Percentiles rank a stretch among this genome's conserved stretches.
Conservation (phyloP, 92 coral and sea anemone genomes). For the Epizoanthus stellaris region DNA sequence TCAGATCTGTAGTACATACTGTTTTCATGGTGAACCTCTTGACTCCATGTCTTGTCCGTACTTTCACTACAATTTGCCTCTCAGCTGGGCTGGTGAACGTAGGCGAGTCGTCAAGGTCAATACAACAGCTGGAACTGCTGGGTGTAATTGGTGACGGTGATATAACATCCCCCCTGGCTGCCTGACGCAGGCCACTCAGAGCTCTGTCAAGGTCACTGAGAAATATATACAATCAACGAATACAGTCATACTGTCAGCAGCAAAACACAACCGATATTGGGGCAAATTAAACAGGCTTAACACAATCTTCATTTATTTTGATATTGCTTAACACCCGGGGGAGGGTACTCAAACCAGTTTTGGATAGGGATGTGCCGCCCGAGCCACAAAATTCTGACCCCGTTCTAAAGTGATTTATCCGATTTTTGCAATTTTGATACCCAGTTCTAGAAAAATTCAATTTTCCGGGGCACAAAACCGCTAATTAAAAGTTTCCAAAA, state of each 20-base stretch:
- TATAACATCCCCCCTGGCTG: slow-evolving; percentile 5
- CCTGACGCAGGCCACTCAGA: slow-evolving; percentile 30
- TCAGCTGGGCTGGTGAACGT: slow-evolving; percentile 64
- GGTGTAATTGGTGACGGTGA: slow-evolving; percentile 51
- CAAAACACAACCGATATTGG: background rate
- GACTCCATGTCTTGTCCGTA: slow-evolving; percentile 88
- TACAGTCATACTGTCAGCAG: background rate
- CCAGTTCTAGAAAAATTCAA: too few species aligned
- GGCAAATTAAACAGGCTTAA: too few species aligned
- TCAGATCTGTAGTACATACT: slow-evolving; percentile 59
- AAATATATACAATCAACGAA: background rate
- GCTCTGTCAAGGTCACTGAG: slow-evolving; percentile 26
- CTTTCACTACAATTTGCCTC: slow-evolving; percentile 77
- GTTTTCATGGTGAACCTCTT: slow-evolving; percentile 78
- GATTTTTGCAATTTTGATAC: too few species aligned
- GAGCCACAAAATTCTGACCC: too few species aligned
- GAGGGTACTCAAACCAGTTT: too few species aligned
- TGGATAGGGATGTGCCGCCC: too few species aligned
- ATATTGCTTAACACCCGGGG: too few species aligned
- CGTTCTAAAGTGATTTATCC: too few species aligned
- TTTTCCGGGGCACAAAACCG: too few species aligned
- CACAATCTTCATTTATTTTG: too few species aligned
- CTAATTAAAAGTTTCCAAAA: too few species aligned
- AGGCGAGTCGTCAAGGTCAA: slow-evolving; percentile 58
- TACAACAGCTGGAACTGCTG: slow-evolving; percentile 58